A percentile compares a stretch with the other conserved stretches of the same genome.
Evolutionary conservation across 2,113 vertebrate species (phyloP).

Genomic region (Astatotilapia flaviijosephi): DNA sequence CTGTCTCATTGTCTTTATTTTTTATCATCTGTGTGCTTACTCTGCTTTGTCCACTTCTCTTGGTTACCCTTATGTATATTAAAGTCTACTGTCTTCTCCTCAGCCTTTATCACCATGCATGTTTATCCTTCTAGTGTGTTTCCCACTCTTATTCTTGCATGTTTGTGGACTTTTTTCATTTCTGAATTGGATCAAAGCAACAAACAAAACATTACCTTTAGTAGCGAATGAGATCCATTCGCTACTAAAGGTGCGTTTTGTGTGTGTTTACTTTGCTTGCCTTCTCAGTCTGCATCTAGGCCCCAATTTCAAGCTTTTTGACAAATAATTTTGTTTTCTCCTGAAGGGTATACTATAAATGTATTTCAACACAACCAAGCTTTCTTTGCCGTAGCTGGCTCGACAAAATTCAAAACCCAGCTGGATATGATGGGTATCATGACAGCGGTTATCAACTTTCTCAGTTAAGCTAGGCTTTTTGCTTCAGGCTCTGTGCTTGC

Average conservation of each 20-base stretch:
- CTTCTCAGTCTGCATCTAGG: neutral
- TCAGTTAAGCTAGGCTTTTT: neutral
- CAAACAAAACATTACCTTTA: neutral
- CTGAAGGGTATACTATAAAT: neutral
- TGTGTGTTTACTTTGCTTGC: neutral
- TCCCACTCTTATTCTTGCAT: neutral
- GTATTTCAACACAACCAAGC: neutral
- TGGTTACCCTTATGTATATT: neutral
- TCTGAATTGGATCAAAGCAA: neutral
- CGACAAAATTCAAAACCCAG: neutral
- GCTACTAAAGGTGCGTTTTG: neutral
- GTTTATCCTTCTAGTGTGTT: neutral
- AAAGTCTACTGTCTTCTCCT: neutral
- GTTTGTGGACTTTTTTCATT: neutral
- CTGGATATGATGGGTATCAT: neutral
- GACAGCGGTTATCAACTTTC: neutral
- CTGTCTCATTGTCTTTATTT: neutral
- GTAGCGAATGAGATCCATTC: fast-evolving
- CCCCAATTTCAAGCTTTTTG: neutral
- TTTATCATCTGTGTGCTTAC: neutral
- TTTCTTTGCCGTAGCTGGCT: neutral
- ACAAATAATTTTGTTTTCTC: neutral
- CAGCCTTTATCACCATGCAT: neutral
- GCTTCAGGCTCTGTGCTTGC: neutral
- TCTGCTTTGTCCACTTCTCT: neutral